phyloP scores from a whole-genome alignment of 2,888 invertebrate species.

The Drosophila testacea region DNA sequence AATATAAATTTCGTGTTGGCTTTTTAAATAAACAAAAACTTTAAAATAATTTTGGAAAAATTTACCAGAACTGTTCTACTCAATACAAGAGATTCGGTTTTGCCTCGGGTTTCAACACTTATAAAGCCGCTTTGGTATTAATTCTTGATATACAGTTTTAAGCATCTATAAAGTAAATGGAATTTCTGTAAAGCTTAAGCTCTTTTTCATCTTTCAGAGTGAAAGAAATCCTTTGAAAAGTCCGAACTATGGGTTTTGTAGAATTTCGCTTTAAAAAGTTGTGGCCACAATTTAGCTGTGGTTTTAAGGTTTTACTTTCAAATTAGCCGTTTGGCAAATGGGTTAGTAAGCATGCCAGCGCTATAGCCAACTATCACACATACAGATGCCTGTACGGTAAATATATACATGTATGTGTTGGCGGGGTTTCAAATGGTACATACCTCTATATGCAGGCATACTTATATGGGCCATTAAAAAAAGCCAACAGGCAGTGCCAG shows the following conservation, averaged over 20 bases:
- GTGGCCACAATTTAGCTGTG: conserved; percentile 17
- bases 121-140: too few species aligned
- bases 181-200: not conserved
- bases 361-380: conserved; percentile 23
- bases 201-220: not conserved
- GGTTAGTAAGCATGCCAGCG: conserved; percentile 57
- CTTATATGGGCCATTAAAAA: conserved; percentile 67
- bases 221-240: not conserved
- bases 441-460: conserved; percentile 20
- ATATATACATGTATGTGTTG: conserved; percentile 3
- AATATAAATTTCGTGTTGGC: too few species aligned
- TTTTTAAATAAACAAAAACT: too few species aligned
- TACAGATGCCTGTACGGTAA: not conserved
- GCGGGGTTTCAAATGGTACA: conserved; percentile 4
- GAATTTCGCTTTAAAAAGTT: conserved; percentile 13
- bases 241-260: not conserved
- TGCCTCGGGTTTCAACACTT: too few species aligned
- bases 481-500: conserved; percentile 69
- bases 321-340: conserved; percentile 59
- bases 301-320: conserved; percentile 42
- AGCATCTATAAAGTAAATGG: not conserved
- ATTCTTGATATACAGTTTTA: too few species aligned
- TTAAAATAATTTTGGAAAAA: too few species aligned
- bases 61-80: too few species aligned
- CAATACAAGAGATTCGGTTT: too few species aligned